Percentiles rank a stretch among this genome's conserved stretches.
Conservation (phyloP, 2,888 invertebrate genomes). For the Eupeodes luniger region DNA sequence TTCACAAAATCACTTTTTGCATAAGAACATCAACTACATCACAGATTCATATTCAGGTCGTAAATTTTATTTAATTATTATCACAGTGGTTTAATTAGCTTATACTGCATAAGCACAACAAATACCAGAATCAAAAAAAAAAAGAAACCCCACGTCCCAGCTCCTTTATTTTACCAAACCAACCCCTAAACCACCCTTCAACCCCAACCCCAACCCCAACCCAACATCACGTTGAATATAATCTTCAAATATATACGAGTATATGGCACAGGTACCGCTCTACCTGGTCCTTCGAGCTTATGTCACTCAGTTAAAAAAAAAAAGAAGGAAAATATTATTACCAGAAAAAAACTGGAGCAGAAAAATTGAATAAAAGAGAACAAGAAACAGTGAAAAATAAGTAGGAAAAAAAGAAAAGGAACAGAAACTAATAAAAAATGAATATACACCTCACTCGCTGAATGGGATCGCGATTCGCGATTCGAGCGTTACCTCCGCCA, state of each 20-base stretch:
- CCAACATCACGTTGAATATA: constrained; percentile 39
- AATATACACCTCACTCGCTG: constrained; percentile 64
- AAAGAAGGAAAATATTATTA: constrained; percentile 65
- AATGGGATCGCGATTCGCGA: constrained; percentile 61
- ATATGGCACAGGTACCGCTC: neutral
- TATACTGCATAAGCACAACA: constrained; percentile 68
- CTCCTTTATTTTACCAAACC: neutral
- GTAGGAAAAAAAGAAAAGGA: constrained; percentile 13
- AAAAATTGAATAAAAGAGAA: constrained; percentile 75
- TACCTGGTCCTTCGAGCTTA: constrained; percentile 66
- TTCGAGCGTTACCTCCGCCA: constrained; percentile 54
- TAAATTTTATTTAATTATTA: constrained; percentile 75
- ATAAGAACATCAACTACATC: constrained; percentile 63
- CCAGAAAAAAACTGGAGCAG: constrained; percentile 74
- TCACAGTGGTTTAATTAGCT: constrained; percentile 67
- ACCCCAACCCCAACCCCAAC: neutral
- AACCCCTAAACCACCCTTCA: neutral
- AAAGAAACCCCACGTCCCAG: constrained; percentile 7
- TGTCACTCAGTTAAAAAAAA: constrained; percentile 68
- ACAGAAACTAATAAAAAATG: constrained; percentile 44
- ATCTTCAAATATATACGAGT: constrained; percentile 39
- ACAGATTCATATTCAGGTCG: constrained; percentile 73
- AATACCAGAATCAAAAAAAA: constrained; percentile 25
- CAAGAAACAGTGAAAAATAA: constrained; percentile 64
- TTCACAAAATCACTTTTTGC: constrained; percentile 68